Percentiles rank a stretch among this genome's conserved stretches.
Evolutionary conservation across 1,140 invertebrate species (phyloP).

Genomic region (Leguminivora glycinivorella): DNA sequence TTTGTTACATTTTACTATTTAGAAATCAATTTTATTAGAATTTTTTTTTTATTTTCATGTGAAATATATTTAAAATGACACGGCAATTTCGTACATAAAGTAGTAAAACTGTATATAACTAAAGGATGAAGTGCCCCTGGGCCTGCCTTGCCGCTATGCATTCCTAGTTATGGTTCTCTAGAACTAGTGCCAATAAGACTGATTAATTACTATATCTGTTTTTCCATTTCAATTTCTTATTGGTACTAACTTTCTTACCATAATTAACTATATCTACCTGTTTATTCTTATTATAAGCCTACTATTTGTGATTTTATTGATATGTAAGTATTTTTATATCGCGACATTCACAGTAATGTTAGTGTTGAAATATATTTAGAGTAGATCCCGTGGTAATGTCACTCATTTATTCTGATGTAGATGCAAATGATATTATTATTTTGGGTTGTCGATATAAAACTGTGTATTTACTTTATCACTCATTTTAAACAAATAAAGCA

Average conservation of each 20-base stretch:
- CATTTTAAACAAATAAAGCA: background rate
- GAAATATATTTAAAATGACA: background rate
- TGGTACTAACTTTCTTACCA: slow-evolving; percentile 6
- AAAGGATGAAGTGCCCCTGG: background rate
- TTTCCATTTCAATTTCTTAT: slow-evolving; percentile 9
- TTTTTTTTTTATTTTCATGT: background rate
- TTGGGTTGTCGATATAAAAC: background rate
- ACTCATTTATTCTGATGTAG: background rate
- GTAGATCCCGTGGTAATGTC: background rate
- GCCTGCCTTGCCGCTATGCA: slow-evolving; percentile 11
- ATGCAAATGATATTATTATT: slow-evolving; percentile 1
- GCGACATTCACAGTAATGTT: background rate
- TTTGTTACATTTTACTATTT: too few relatives aligned
- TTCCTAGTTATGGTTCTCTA: slow-evolving; percentile 6
- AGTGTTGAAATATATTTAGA: background rate
- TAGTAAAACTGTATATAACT: background rate
- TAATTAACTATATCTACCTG: background rate
- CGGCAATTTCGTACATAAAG: background rate
- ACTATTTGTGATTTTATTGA: slow-evolving; percentile 8
- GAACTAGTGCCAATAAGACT: slow-evolving; percentile 15
- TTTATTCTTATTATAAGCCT: background rate
- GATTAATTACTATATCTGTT: background rate
- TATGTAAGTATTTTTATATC: background rate
- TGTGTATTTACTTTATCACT: slow-evolving; percentile 16
- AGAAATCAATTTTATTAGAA: too few relatives aligned